These are phyloP conservation scores for Petrolisthes manimaculis DNA, from an alignment of 2,888 invertebrate genomes.

Conservation along the genomic window DNA sequence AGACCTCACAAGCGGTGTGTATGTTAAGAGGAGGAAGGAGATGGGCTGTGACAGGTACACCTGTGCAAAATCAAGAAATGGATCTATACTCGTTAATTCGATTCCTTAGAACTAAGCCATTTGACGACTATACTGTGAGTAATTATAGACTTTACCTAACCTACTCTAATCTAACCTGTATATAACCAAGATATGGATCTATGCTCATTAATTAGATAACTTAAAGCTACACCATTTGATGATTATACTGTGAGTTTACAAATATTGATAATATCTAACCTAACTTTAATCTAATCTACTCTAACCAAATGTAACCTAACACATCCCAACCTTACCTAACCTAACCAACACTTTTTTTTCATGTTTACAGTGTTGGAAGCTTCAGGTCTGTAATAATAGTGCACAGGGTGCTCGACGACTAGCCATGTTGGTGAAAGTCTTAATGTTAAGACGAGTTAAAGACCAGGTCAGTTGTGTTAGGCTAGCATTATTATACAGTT, in stretches of 20 bases:
- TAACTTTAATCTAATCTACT: no score
- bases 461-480: conserved; percentile 76
- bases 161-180: no score
- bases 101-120: conserved; percentile 88
- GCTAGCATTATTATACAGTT: neutral
- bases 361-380: conserved; percentile 74
- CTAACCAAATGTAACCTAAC: no score
- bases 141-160: no score
- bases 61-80: conserved; percentile 92
- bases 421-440: conserved; percentile 84
- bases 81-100: conserved; percentile 75
- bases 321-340: no score
- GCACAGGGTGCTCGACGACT: conserved; percentile 81
- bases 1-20: conserved; percentile 80
- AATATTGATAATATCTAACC: no score
- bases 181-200: no score
- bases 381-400: conserved; percentile 89
- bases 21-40: conserved; percentile 76
- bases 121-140: conserved; percentile 79
- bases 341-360: neutral
- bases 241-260: no score
- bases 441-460: conserved; percentile 91
- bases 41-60: conserved; percentile 94
- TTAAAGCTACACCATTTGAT: no score
- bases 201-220: no score